Conservation (phyloP, 2,113 vertebrate species). For the Corydoras maculifer region DNA sequence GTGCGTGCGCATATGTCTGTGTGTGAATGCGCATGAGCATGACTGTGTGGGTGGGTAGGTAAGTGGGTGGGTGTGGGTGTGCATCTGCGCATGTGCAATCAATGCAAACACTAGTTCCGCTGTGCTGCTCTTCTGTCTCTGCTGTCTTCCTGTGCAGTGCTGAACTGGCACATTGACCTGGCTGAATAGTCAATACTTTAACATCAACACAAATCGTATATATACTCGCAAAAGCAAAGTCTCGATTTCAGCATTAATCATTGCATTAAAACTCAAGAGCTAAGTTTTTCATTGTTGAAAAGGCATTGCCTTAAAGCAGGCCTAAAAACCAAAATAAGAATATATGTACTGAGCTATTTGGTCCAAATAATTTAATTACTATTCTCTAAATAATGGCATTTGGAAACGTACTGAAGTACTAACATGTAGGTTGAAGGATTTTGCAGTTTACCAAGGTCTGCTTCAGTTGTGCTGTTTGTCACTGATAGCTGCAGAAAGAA, state of each 20-base stretch:
- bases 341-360: too few species aligned
- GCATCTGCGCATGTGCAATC: conserved; percentile 11
- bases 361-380: too few species aligned
- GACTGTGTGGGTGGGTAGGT: neutral
- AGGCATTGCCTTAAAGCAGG: too few species aligned
- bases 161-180: conserved; percentile 39
- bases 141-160: conserved; percentile 31
- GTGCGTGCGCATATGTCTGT: neutral
- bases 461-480: conserved; percentile 27
- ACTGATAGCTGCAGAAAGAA: conserved; percentile 27
- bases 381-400: neutral
- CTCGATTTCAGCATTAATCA: neutral
- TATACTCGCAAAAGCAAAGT: neutral
- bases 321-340: too few species aligned
- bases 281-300: too few species aligned
- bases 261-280: neutral
- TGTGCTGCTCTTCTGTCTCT: conserved; percentile 30
- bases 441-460: conserved; percentile 13
- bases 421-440: neutral
- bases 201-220: conserved; percentile 13
- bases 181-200: conserved; percentile 32
- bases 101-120: conserved; percentile 19
- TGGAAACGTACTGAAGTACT: neutral
- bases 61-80: neutral
- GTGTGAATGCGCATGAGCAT: neutral